Evolutionary conservation across 2,797 vertebrate species (phyloP).

Genomic region (Thamnophis elegans): DNA sequence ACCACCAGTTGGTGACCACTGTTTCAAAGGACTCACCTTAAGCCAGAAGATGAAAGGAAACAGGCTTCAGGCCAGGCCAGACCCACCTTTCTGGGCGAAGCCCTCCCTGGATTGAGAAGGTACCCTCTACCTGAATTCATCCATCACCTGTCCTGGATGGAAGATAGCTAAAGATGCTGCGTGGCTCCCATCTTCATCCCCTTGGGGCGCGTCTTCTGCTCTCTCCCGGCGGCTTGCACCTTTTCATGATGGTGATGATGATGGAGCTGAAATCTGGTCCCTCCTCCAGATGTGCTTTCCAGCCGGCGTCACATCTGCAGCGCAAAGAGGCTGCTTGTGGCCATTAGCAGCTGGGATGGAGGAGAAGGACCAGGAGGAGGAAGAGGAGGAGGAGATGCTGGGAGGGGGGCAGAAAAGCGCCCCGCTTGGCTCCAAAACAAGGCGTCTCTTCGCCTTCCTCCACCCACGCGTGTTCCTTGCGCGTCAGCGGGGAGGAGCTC

Average conservation of each 20-base stretch:
- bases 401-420: background rate
- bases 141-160: background rate
- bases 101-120: background rate
- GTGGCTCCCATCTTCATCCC: background rate
- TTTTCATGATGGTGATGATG: background rate
- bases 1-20: no score
- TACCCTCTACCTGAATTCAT: background rate
- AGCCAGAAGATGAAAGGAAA: background rate
- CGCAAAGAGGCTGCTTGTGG: background rate
- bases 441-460: background rate
- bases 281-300: background rate
- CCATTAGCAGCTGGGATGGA: background rate
- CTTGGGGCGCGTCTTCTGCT: background rate
- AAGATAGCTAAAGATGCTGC: background rate
- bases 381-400: rapidly evolving
- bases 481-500: background rate
- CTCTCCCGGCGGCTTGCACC: background rate
- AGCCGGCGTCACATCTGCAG: background rate
- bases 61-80: background rate
- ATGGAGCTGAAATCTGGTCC: no score
- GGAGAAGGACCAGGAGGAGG: background rate
- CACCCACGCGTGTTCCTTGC: background rate
- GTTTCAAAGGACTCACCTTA: background rate
- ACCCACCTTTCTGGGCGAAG: background rate
- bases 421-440: background rate